Conservation (phyloP, 1,140 invertebrate species). For the Drosophila mojavensis region DNA sequence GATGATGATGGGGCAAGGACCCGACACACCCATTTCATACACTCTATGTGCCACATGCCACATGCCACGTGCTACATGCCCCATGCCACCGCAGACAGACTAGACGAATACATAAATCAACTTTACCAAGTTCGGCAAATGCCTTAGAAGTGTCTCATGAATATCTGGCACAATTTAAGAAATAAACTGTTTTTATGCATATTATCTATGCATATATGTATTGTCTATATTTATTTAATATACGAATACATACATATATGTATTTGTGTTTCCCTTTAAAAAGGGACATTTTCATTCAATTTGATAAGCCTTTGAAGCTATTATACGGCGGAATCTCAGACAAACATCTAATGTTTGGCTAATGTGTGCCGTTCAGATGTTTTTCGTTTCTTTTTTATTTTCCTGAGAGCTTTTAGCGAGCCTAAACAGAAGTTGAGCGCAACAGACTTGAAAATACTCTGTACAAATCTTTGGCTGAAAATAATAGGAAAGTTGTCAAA, state of each 20-base stretch:
- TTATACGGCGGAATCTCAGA: not conserved
- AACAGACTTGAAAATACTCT: too few species aligned
- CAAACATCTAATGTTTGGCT: not conserved
- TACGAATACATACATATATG: too few species aligned
- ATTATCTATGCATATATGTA: too few species aligned
- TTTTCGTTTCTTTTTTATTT: too few species aligned
- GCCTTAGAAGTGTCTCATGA: not conserved
- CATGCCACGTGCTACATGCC: not conserved
- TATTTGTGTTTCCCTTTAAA: too few species aligned
- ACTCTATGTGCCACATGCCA: not conserved
- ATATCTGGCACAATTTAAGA: not conserved
- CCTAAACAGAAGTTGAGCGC: too few species aligned
- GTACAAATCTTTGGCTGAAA: too few species aligned
- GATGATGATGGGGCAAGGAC: not conserved
- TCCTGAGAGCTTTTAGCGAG: too few species aligned
- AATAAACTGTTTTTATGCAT: too few species aligned
- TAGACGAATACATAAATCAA: slow-evolving; percentile 3
- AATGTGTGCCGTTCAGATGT: too few species aligned
- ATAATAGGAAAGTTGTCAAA: too few species aligned
- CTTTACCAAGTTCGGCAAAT: not conserved
- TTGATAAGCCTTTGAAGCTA: not conserved
- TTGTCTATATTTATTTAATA: too few species aligned
- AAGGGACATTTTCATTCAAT: not conserved
- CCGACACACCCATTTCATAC: slow-evolving; percentile 21
- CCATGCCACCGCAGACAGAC: not conserved